phyloP scores from a whole-genome alignment of 2,797 vertebrate species.

The Antennarius maculatus region DNA sequence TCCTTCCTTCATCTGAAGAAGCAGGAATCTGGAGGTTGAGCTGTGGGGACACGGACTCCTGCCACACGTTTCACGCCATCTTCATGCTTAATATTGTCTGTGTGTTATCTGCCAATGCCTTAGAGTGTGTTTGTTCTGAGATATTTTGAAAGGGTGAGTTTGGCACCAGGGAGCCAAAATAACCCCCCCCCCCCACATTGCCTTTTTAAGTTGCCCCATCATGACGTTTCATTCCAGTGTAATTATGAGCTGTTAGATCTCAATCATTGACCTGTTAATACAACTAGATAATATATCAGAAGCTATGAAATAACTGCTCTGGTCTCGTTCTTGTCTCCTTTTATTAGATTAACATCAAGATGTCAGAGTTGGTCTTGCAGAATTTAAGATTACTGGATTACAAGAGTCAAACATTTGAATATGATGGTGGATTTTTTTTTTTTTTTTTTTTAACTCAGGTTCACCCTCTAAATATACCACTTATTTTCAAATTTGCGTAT shows the following conservation, averaged over 20 bases:
- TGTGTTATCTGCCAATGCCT: conserved; percentile 69
- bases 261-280: conserved; percentile 56
- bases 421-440: no score
- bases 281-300: conserved; percentile 66
- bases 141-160: conserved; percentile 59
- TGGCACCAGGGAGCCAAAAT: conserved; percentile 42
- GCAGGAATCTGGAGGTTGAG: neutral
- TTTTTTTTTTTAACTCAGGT: no score
- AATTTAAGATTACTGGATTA: no score
- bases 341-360: neutral
- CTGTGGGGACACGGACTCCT: conserved; percentile 28
- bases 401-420: no score
- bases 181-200: conserved; percentile 47
- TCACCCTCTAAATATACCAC: no score
- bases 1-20: conserved; percentile 1
- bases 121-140: conserved; percentile 61
- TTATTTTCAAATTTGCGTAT: no score
- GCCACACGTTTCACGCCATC: conserved; percentile 49
- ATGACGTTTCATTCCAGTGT: conserved; percentile 65
- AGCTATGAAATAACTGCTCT: conserved; percentile 37
- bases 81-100: conserved; percentile 62
- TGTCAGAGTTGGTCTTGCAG: no score
- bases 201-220: conserved; percentile 64
- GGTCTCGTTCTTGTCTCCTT: conserved; percentile 30
- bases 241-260: conserved; percentile 61